Base-by-base conservation (phyloP, 2,113 vertebrate genomes). In the Pseudolaguvia tuberculata region DNA sequence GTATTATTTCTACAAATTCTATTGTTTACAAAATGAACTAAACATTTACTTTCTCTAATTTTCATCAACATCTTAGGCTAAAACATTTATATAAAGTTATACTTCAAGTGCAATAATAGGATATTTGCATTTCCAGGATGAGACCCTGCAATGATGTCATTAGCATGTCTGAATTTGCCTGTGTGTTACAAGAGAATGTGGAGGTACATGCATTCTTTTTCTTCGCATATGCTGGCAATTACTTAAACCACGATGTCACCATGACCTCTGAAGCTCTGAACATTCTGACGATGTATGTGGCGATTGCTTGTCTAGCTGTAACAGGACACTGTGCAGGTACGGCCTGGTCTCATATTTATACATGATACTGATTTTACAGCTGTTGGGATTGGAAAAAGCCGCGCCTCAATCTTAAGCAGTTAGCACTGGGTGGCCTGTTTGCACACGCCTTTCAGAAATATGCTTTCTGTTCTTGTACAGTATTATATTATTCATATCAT, bases 81-180 rank as follows among this genome's bases (percentile, higher is more conserved):
- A 10, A 66, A 66, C 1, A 10, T 2, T 47, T 9, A 42, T 21
- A n/a, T 45, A n/a, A 5, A 27, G 1, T 62, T 7, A 15, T 63
- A 2, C 47, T n/a, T 14, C 8, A 66, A 50, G 25, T 10, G 14
- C 8, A 11, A 27, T 56, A 47, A 29, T 55, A 18, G 20, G 13
- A 66, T 47, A 31, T 45, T 45, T 15, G 14, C n/a, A 23, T 52
- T n/a, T 21, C 11, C 17, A 42, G 5, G 29, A 73, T 31, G 47
- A 73, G 27, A 62, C 27, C 71, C 20, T 73, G 9, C 15, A 9
- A 47, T 23, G n/a, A 29, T 70, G 15, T 68, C 15, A 72, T 56
- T 9, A 50, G 84, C 88, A 87, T 83, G 88, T 88, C 89, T 89
- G 88, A 85, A 90, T 89, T 58, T 84, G 88, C 76, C 88, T 83